These are phyloP conservation scores for Rhorus exstirpatorius DNA, from an alignment of 2,888 invertebrate species.

Conservation along the genomic window DNA sequence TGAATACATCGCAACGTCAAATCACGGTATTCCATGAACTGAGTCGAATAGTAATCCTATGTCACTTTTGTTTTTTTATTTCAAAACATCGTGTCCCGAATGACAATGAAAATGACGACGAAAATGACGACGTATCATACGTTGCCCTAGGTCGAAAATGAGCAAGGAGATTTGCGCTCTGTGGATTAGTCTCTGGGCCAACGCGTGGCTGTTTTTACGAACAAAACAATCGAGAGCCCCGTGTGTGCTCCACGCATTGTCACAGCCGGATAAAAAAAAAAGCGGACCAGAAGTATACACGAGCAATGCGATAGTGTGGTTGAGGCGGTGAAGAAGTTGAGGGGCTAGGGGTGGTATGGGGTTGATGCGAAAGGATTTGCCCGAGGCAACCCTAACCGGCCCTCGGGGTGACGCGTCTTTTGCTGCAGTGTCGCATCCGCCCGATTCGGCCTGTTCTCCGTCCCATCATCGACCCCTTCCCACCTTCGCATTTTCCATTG, in stretches of 20 bases:
- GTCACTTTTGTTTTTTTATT: neutral
- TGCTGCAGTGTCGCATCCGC: constrained; percentile 60
- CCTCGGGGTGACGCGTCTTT: constrained; percentile 72
- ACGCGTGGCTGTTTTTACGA: constrained; percentile 37
- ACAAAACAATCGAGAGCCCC: constrained; percentile 59
- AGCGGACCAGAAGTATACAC: constrained; percentile 43
- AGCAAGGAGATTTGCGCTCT: constrained; percentile 22
- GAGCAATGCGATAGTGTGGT: constrained; percentile 46
- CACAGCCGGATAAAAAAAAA: constrained; percentile 23
- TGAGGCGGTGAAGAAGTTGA: constrained; percentile 45
- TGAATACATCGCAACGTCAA: neutral
- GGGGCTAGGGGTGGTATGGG: constrained; percentile 8
- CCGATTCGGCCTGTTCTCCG: constrained; percentile 66
- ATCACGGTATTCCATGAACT: too few relatives aligned
- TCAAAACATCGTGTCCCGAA: neutral
- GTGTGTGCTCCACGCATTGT: constrained; percentile 62
- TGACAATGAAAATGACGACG: neutral
- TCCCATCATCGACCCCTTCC: constrained; percentile 56
- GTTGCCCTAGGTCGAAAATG: constrained; percentile 47
- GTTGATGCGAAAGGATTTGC: constrained; percentile 61
- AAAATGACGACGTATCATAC: constrained; percentile 20
- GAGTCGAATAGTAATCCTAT: neutral
- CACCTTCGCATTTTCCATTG: constrained; percentile 56
- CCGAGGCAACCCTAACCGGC: constrained; percentile 62
- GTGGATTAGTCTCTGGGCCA: constrained; percentile 45